phyloP scores from a whole-genome alignment of 2,888 invertebrate genomes.

The Cetonia aurata region DNA sequence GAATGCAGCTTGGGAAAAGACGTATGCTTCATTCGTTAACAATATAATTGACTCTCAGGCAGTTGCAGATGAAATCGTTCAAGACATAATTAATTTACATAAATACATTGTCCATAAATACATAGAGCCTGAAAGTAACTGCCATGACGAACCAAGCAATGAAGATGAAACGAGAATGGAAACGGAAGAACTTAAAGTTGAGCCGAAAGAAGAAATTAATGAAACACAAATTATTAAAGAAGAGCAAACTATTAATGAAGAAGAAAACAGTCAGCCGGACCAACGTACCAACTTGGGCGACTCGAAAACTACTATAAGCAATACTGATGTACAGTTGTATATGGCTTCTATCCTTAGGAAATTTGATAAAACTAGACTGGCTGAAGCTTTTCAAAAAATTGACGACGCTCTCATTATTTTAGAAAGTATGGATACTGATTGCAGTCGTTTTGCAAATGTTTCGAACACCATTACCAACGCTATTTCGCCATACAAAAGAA shows the following conservation, averaged over 20 bases:
- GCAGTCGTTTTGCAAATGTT: neutral
- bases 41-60: neutral
- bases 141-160: neutral
- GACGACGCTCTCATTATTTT: neutral
- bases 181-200: neutral
- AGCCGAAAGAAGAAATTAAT: too few species aligned
- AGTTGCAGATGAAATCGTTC: neutral
- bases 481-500: too few species aligned
- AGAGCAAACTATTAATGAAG: too few species aligned
- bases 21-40: neutral
- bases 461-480: neutral
- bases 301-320: too few species aligned
- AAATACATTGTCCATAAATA: neutral
- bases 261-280: too few species aligned
- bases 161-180: neutral
- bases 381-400: neutral
- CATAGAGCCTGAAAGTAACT: too few species aligned
- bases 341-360: too few species aligned
- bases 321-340: too few species aligned
- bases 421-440: slow-evolving; percentile 6
- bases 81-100: slow-evolving; percentile 1
- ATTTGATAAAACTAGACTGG: neutral
- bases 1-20: slow-evolving; percentile 1
- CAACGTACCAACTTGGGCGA: too few species aligned
- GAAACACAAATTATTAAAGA: too few species aligned